A percentile compares a stretch with the other conserved stretches of the same genome.
Conservation (phyloP, 2,797 vertebrate genomes). For the Amphiprion clarkii region DNA sequence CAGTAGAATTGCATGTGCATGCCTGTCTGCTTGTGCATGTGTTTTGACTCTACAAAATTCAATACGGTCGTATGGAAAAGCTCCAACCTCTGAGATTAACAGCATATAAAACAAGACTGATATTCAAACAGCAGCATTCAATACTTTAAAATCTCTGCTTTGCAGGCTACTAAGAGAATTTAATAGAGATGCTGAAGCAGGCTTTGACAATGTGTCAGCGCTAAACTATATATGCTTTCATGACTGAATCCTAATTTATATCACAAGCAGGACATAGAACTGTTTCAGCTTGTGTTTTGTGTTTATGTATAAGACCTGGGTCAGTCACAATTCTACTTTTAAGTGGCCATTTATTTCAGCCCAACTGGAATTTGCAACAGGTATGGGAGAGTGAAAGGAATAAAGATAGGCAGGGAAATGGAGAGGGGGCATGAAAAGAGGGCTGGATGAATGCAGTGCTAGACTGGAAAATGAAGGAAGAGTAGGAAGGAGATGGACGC, state of each 20-base stretch:
- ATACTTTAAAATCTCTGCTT: neutral
- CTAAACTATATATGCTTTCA: slow-evolving; percentile 8
- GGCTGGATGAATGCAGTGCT: slow-evolving; percentile 66
- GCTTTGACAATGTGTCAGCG: neutral
- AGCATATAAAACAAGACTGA: slow-evolving; percentile 1
- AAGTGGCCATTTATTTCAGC: slow-evolving; percentile 65
- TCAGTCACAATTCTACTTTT: slow-evolving; percentile 55
- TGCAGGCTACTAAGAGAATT: neutral
- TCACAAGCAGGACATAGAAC: slow-evolving; percentile 30
- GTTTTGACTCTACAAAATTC: slow-evolving; percentile 12
- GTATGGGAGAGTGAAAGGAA: slow-evolving; percentile 49
- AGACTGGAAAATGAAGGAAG: slow-evolving; percentile 75
- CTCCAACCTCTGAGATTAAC: neutral
- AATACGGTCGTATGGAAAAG: slow-evolving; percentile 1
- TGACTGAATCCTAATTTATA: slow-evolving; percentile 21
- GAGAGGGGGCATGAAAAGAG: slow-evolving; percentile 54
- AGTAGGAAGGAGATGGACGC: slow-evolving; percentile 63
- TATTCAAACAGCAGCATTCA: slow-evolving; percentile 1
- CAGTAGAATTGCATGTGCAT: neutral
- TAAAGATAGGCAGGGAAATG: slow-evolving; percentile 50
- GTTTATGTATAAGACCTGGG: slow-evolving; percentile 45
- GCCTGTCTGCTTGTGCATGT: neutral
- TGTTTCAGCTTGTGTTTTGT: slow-evolving; percentile 29
- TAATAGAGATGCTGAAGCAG: neutral
- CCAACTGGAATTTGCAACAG: slow-evolving; percentile 51